These are phyloP conservation scores for Aphodius sticticus DNA, from an alignment of 2,888 invertebrate genomes.

Conservation along the genomic window DNA sequence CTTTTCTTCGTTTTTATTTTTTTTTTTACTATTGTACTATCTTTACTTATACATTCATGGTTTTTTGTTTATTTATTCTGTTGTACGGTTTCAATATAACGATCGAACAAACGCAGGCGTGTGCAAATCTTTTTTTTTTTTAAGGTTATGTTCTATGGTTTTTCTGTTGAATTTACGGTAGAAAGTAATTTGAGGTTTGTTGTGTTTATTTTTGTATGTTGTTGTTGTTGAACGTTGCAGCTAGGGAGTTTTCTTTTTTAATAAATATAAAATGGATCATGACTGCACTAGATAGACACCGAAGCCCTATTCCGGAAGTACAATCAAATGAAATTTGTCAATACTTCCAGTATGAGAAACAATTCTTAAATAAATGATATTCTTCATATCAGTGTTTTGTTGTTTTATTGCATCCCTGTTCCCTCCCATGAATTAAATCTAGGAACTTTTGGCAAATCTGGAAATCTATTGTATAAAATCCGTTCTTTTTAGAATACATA, in stretches of 20 bases:
- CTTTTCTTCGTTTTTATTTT: constrained; percentile 6
- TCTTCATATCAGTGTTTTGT: constrained; percentile 35
- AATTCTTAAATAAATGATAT: constrained; percentile 36
- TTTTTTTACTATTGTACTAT: too few relatives aligned
- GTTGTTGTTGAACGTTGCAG: constrained; percentile 25
- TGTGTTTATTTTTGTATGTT: constrained; percentile 25
- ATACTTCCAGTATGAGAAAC: constrained; percentile 32
- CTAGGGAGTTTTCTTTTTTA: constrained; percentile 27
- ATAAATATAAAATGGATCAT: constrained; percentile 19
- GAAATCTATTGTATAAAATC: too few relatives aligned
- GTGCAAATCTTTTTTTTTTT: not conserved
- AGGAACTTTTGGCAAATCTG: too few relatives aligned
- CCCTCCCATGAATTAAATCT: too few relatives aligned
- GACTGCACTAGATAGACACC: constrained; percentile 27
- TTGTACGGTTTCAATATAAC: too few relatives aligned
- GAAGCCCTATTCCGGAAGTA: constrained; percentile 15
- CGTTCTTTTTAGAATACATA: too few relatives aligned
- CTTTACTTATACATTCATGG: too few relatives aligned
- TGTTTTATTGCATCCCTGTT: constrained; percentile 29
- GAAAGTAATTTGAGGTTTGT: constrained; percentile 11
- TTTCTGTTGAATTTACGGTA: not conserved
- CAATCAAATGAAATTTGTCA: constrained; percentile 34
- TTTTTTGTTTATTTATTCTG: too few relatives aligned
- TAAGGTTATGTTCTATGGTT: not conserved
- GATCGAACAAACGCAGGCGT: too few relatives aligned